Evolutionary conservation across 2,888 invertebrate species (phyloP).

Genomic region (Pristionchus exspectatus): DNA sequence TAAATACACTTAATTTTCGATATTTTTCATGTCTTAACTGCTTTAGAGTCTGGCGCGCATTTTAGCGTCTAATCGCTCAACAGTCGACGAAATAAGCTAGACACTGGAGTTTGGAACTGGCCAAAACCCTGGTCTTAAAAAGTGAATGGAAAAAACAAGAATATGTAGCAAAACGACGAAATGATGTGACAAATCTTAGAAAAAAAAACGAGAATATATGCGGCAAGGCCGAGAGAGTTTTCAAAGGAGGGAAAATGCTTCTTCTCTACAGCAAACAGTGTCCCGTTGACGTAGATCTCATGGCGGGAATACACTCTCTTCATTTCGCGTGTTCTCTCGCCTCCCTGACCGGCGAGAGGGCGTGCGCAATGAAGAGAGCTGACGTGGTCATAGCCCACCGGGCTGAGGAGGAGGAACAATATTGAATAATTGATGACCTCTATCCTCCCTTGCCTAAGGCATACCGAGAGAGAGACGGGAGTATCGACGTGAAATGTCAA

Average conservation of each 20-base stretch:
- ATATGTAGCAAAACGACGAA: background rate
- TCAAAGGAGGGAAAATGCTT: background rate
- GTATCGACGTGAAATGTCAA: background rate
- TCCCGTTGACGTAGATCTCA: background rate
- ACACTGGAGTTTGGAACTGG: no score
- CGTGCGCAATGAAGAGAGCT: no score
- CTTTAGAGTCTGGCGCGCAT: no score
- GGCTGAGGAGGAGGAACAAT: background rate
- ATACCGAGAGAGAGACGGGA: background rate
- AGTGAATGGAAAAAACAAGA: no score
- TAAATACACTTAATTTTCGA: background rate
- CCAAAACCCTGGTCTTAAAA: no score
- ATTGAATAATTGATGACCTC: conserved; percentile 22
- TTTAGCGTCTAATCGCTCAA: no score
- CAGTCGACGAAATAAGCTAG: no score
- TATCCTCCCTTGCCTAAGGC: background rate
- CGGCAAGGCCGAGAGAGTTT: background rate
- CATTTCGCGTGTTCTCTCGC: no score
- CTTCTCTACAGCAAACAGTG: background rate
- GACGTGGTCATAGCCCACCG: no score
- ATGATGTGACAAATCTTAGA: background rate
- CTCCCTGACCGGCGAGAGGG: no score
- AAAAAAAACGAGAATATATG: background rate
- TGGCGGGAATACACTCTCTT: background rate
- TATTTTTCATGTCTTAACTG: no score